Evolutionary conservation across 2,888 invertebrate species (phyloP), one percentile per base, ranked within the genome.

Genomic region (Creontiades dilutus): DNA sequence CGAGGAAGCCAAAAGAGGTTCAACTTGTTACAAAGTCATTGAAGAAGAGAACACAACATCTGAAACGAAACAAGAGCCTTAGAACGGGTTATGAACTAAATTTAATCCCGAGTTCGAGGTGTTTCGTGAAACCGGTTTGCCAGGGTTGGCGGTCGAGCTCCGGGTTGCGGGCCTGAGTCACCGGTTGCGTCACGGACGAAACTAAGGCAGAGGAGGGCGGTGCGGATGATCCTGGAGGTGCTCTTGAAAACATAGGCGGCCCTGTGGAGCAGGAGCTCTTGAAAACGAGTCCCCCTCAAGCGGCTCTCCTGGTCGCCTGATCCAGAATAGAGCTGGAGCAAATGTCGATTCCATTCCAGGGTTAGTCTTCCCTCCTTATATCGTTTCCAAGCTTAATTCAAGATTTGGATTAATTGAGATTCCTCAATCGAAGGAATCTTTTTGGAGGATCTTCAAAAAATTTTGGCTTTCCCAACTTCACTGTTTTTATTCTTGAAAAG

Each of bases 101-200:
- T 68, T 68, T 68, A 68, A 68, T 68, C 68, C 23, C 68, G 68
- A 23, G 61, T 52, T 52, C 52, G 52, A 52, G 52, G 7, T 37
- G 7, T 12, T 52, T 52, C n/a, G 0, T 57, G 57, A 68, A 68
- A 68, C 68, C 68, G 68, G 68, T 68, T 61, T 19, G 61, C n/a
- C 16, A 14, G 61, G 19, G 19, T 4, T 13, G 12, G 23, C 12
- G 12, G 23, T 2, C 68, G 37, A 37, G 37, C 37, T 61, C 16
- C 61, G 61, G 19, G 19, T 14, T 13, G 12, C 23, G 4, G 12
- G 68, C 23, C 68, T 23, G 68, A 68, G 68, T 68, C 23, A 68
- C 68, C 23, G 19, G 23, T 68, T 68, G 68, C 68, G 68, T 68
- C 68, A 68, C 23, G 27, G 68, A 16, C 23, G 61, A 61, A 11